Conservation (phyloP, 2,113 vertebrate species). For the Anolis carolinensis region DNA sequence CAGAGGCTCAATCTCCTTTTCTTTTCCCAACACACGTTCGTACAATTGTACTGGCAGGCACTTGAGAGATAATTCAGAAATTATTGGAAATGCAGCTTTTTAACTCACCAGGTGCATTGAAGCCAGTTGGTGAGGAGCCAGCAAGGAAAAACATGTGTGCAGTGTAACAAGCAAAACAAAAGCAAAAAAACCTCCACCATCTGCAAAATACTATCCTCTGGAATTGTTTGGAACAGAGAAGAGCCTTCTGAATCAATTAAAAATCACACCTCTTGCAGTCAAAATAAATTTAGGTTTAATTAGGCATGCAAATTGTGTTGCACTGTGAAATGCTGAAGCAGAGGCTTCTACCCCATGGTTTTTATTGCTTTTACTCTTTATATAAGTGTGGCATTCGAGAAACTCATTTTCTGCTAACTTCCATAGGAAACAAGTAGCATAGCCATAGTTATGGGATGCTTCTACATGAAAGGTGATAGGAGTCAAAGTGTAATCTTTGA, state of each 20-base stretch:
- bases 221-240: not conserved
- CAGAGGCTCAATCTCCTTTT: not conserved
- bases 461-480: no score
- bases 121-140: not conserved
- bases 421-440: not conserved
- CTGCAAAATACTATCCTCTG: not conserved
- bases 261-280: not conserved
- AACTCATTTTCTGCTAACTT: not conserved
- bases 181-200: not conserved
- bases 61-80: not conserved
- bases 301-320: not conserved
- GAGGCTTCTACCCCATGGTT: not conserved
- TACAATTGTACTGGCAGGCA: not conserved
- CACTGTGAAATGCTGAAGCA: constrained; percentile 1
- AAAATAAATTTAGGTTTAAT: constrained; percentile 2
- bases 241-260: not conserved
- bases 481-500: no score
- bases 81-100: not conserved
- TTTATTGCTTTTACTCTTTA: not conserved
- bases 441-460: no score
- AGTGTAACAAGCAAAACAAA: not conserved
- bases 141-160: not conserved
- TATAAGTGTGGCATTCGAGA: not conserved
- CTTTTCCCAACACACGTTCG: not conserved
- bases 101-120: not conserved